Conservation (phyloP, 64 coral and sea anemone genomes). For the Stichodactyla mertensii region DNA sequence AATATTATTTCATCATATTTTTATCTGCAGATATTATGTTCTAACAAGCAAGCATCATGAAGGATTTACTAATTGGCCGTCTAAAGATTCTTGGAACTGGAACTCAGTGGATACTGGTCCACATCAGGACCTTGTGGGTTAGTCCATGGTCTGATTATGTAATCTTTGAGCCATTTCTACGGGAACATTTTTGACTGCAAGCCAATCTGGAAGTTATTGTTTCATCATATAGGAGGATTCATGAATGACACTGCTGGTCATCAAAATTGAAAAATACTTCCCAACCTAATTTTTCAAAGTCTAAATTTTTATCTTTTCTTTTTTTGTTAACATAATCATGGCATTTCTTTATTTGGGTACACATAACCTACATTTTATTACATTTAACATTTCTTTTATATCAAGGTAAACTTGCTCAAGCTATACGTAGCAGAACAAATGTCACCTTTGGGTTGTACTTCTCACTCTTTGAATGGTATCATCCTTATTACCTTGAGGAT, state of each 20-base stretch:
- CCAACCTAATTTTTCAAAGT: too few relatives aligned
- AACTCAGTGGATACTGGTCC: slow-evolving; percentile 71
- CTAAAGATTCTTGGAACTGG: slow-evolving; percentile 71
- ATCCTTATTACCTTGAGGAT: slow-evolving; percentile 86
- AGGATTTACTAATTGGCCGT: slow-evolving; percentile 67
- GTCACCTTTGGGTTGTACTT: slow-evolving; percentile 89
- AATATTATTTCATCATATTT: not conserved
- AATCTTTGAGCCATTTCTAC: too few relatives aligned
- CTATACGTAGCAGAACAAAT: slow-evolving; percentile 59
- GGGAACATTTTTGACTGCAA: too few relatives aligned
- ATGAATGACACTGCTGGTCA: too few relatives aligned
- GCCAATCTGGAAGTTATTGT: too few relatives aligned
- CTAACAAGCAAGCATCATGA: slow-evolving; percentile 77
- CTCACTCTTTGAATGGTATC: slow-evolving; percentile 81
- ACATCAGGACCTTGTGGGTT: slow-evolving; percentile 59
- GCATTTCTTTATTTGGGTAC: too few relatives aligned
- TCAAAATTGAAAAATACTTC: too few relatives aligned
- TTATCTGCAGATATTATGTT: slow-evolving; percentile 41
- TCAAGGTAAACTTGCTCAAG: slow-evolving; percentile 60
- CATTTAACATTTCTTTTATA: not conserved
- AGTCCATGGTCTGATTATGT: not conserved
- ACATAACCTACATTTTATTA: too few relatives aligned
- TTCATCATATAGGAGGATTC: too few relatives aligned
- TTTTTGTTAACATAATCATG: too few relatives aligned
- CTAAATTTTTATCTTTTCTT: too few relatives aligned